Percentiles rank a stretch among this genome's conserved stretches.
These are phyloP conservation scores for Amphipyra tragopoginis DNA, from an alignment of 2,888 invertebrate genomes.

Conservation along the genomic window DNA sequence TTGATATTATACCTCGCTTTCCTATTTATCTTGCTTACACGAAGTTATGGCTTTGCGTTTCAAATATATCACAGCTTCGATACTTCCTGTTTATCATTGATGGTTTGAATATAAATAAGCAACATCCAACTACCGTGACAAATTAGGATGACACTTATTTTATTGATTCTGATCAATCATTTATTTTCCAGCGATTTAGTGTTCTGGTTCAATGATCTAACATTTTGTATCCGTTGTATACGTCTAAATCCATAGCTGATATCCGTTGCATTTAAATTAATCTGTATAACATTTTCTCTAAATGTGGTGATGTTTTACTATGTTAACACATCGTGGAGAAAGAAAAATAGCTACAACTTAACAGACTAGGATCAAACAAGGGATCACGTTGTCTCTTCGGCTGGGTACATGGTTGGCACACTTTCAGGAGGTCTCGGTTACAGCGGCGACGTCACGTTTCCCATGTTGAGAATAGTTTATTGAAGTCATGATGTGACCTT, in stretches of 20 bases:
- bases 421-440: constrained; percentile 83
- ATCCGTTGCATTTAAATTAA: constrained; percentile 17
- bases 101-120: constrained; percentile 43
- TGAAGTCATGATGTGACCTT: constrained; percentile 89
- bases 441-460: constrained; percentile 86
- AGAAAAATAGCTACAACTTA: constrained; percentile 58
- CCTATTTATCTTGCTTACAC: constrained; percentile 47
- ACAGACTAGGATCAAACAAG: constrained; percentile 61
- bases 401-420: constrained; percentile 82
- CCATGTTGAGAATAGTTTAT: constrained; percentile 88
- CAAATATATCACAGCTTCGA: constrained; percentile 35
- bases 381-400: constrained; percentile 73
- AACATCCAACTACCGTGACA: constrained; percentile 10
- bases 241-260: constrained; percentile 10
- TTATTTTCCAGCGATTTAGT: constrained; percentile 32
- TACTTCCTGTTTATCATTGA: constrained; percentile 40
- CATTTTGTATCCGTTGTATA: constrained; percentile 18
- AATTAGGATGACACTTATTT: constrained; percentile 31
- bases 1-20: constrained; percentile 57
- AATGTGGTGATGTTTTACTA: constrained; percentile 32
- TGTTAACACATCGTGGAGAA: constrained; percentile 28
- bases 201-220: constrained; percentile 20
- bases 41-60: constrained; percentile 37
- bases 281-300: constrained; percentile 10
- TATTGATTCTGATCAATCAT: constrained; percentile 19